These are phyloP conservation scores for Stegodyphus mimosarum DNA, from an alignment of 1,140 invertebrate genomes.

Conservation along the genomic window DNA sequence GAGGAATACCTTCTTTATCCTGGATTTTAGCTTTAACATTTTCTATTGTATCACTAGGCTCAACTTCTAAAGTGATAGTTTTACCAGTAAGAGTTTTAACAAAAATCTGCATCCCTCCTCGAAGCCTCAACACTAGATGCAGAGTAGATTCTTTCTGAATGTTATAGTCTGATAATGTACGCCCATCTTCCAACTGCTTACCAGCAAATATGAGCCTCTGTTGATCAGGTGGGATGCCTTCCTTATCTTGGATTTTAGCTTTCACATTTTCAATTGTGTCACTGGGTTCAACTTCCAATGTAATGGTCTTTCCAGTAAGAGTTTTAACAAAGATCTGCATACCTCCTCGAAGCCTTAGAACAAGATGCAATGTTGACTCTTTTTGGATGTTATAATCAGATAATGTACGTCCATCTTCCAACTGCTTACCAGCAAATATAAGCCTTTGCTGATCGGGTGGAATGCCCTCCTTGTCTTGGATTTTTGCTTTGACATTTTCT, in stretches of 20 bases:
- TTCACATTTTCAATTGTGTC: too few species aligned
- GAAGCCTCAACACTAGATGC: slow-evolving; percentile 67
- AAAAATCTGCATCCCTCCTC: slow-evolving; percentile 71
- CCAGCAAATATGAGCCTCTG: slow-evolving; percentile 49
- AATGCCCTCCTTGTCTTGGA: too few species aligned
- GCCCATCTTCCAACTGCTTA: slow-evolving; percentile 71
- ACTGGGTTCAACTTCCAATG: slow-evolving; percentile 70
- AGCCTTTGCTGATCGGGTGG: too few species aligned
- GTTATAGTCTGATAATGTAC: slow-evolving; percentile 70
- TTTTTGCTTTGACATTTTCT: too few species aligned
- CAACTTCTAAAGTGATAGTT: slow-evolving; percentile 72
- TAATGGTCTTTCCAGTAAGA: slow-evolving; percentile 67
- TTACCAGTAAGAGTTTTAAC: slow-evolving; percentile 71
- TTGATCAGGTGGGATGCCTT: too few species aligned
- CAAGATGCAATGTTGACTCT: slow-evolving; percentile 70
- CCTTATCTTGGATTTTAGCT: too few species aligned
- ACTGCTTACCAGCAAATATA: slow-evolving; percentile 7
- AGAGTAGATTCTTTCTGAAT: too few species aligned
- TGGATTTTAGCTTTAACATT: too few species aligned
- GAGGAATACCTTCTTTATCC: too few species aligned
- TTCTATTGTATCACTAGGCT: slow-evolving; percentile 52
- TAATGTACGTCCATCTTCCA: slow-evolving; percentile 75
- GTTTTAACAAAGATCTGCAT: slow-evolving; percentile 69
- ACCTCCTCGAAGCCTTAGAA: slow-evolving; percentile 71
- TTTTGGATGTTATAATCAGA: slow-evolving; percentile 67